These are phyloP conservation scores for Agapetus fuscipes DNA, from an alignment of 2,888 invertebrate species.

Conservation along the genomic window DNA sequence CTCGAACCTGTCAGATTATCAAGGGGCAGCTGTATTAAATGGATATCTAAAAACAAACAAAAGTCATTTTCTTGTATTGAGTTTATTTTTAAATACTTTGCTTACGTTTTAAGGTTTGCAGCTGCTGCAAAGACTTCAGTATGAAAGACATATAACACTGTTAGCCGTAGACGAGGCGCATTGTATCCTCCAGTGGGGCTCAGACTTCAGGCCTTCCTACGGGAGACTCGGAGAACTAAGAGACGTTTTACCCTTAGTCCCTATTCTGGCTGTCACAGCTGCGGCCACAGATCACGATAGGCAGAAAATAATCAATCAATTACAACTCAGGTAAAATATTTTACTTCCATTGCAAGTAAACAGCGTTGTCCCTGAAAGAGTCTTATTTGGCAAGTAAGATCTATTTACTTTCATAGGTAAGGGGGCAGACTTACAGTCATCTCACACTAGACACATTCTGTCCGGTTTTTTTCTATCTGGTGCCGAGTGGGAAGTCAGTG, in stretches of 20 bases:
- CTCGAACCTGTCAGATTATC: background rate
- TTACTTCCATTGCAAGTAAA: too few species aligned
- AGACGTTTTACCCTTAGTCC: conserved; percentile 39
- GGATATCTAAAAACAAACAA: too few species aligned
- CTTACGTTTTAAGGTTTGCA: conserved; percentile 8
- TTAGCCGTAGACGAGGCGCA: conserved; percentile 61
- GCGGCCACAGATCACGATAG: conserved; percentile 57
- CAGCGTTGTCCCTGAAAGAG: too few species aligned
- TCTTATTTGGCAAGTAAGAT: too few species aligned
- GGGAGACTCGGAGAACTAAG: conserved; percentile 41
- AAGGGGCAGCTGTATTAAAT: background rate
- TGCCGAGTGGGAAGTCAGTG: too few species aligned
- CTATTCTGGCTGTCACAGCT: conserved; percentile 61
- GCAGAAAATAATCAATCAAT: conserved; percentile 47
- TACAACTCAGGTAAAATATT: conserved; percentile 36
- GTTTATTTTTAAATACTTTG: too few species aligned
- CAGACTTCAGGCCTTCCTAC: conserved; percentile 53
- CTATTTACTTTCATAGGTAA: too few species aligned
- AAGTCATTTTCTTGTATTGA: too few species aligned
- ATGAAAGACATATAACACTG: conserved; percentile 34
- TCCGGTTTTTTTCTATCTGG: too few species aligned
- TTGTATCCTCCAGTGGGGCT: conserved; percentile 60
- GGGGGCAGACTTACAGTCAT: too few species aligned
- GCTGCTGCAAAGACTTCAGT: conserved; percentile 25
- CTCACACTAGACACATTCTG: too few species aligned